Evolutionary conservation across 2,888 invertebrate genomes (phyloP).

Genomic region (Venustoraphidia nigricollis): DNA sequence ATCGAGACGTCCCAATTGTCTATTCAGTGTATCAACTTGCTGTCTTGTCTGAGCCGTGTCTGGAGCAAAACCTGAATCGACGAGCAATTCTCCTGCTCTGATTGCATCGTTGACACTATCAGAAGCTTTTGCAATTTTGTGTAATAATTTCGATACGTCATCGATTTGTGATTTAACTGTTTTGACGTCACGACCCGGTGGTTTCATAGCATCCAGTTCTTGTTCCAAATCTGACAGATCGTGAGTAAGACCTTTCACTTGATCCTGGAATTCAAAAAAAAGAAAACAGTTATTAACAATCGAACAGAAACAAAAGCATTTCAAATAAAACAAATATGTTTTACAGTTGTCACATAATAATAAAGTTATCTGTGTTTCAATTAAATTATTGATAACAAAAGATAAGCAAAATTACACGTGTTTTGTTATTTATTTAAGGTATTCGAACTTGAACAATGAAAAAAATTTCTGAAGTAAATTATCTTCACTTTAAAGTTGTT

Average conservation of each 20-base stretch:
- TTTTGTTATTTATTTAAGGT: no score
- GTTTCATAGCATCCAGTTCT: conserved; percentile 70
- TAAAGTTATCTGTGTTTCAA: no score
- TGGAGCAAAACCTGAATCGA: conserved; percentile 71
- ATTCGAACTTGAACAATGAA: no score
- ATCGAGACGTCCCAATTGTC: conserved; percentile 64
- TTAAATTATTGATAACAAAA: no score
- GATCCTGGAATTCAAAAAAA: conserved; percentile 34
- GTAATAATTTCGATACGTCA: conserved; percentile 52
- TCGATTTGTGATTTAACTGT: conserved; percentile 70
- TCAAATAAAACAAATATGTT: no score
- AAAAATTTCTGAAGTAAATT: no score
- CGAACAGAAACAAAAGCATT: not conserved
- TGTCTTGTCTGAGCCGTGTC: conserved; percentile 69
- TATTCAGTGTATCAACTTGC: conserved; percentile 64
- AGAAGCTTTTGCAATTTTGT: conserved; percentile 47
- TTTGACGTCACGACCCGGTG: conserved; percentile 78
- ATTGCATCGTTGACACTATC: conserved; percentile 53
- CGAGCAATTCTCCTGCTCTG: conserved; percentile 57
- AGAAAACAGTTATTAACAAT: conserved; percentile 1
- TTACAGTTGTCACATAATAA: no score
- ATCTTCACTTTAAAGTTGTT: no score
- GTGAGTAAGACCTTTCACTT: conserved; percentile 61
- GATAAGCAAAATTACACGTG: no score
- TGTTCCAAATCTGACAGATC: conserved; percentile 68